A percentile compares a stretch with the other conserved stretches of the same genome.
These are phyloP conservation scores for Orientallactaga bullata DNA, from an alignment of 2,113 vertebrate genomes.

Conservation along the genomic window DNA sequence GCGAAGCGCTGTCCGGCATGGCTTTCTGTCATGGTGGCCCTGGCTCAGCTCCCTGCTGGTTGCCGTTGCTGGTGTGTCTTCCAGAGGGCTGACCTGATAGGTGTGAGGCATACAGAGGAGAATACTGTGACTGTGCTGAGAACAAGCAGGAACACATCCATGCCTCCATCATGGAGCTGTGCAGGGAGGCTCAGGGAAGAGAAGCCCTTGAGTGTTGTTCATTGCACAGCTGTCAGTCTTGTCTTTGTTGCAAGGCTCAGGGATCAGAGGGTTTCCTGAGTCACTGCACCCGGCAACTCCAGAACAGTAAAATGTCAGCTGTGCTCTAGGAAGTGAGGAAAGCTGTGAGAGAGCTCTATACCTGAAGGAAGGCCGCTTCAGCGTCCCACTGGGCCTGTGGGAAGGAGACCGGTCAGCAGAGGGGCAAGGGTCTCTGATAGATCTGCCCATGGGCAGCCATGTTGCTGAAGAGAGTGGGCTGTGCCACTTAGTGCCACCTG, in stretches of 20 bases:
- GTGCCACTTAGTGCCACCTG: rapidly evolving
- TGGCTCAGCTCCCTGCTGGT: rapidly evolving
- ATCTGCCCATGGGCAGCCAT: not conserved
- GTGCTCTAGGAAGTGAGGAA: not conserved
- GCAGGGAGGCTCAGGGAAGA: not conserved
- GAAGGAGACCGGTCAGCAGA: too few species aligned
- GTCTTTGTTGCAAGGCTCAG: not conserved
- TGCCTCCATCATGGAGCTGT: rapidly evolving
- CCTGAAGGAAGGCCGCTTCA: rapidly evolving
- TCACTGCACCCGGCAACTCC: rapidly evolving
- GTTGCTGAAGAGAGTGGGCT: too few species aligned
- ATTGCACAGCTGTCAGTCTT: not conserved
- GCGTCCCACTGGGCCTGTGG: rapidly evolving
- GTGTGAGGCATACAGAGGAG: rapidly evolving
- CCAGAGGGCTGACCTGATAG: rapidly evolving
- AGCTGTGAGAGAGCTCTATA: rapidly evolving
- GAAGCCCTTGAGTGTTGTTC: rapidly evolving
- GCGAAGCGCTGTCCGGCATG: rapidly evolving
- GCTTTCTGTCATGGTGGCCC: not conserved
- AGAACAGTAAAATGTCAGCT: rapidly evolving
- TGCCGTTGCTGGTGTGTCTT: rapidly evolving
- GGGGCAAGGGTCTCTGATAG: rapidly evolving
- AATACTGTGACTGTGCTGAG: not conserved
- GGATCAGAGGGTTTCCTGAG: not conserved
- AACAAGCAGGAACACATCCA: rapidly evolving